Base-by-base conservation (phyloP, 2,888 invertebrate species). In the Eumacrocentrus americanus region DNA sequence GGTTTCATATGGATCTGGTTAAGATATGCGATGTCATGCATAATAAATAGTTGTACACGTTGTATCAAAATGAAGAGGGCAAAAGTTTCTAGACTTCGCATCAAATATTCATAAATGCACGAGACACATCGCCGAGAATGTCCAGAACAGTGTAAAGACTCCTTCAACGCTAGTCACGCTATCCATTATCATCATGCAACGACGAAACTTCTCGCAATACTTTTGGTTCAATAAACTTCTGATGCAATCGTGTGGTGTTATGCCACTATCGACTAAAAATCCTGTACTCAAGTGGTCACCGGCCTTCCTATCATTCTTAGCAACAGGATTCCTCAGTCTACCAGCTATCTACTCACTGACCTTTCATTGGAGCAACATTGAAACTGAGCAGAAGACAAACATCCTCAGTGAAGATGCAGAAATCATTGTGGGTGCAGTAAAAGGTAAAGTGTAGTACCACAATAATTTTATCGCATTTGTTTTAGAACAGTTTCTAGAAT, bases 201-300 rank as follows among this genome's bases (percentile, higher is more conserved):
- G 40, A 40, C 29, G 29, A 53, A 42, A n/a, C 29, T 62, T 62
- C 37, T 22, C 18, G 3, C 23, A 62, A 22, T 62, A 62, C 44
- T 58, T 56, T n/a, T 50, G 51, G 37, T 34, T 58, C 34, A 62
- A 62, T 20, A 58, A 50, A 40, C 9, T 29, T 4, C 29, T 29
- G 5, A 4, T 29, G 29, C 29, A 29, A 29, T 29, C 29, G 29
- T 4, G 50, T 14, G 58, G 61, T 6, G 35, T 50, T 5, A 50
- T 62, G 25, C 61, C 61, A 25, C 37, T 50, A 0, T 18, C 57
- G 23, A 51, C 14, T 12, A 22, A 11, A 1, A 23, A 34, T 47
- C 12, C 25, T 4, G 1, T 38, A 4, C 3, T 46, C 2, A 57
- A 40, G 11, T 9, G 12, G 1, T 22, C 37, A 20, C 20, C 51